These are phyloP conservation scores for Rhinopomastus cyanomelas DNA, from an alignment of 2,113 vertebrate species.

Conservation along the genomic window DNA sequence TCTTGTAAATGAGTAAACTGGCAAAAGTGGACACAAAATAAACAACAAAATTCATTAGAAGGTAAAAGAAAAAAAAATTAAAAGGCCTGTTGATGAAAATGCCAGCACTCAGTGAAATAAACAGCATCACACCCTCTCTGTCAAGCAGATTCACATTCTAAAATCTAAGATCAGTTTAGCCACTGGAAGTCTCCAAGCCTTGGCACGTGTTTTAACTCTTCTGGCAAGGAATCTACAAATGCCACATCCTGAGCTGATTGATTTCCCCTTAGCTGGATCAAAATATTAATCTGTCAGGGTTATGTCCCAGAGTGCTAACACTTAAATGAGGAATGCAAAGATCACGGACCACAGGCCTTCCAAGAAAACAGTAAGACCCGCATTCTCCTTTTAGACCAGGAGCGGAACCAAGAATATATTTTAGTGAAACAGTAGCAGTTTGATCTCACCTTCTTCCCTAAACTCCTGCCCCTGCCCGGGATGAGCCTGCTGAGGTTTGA, in stretches of 20 bases:
- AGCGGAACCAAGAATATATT: neutral
- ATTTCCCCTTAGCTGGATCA: neutral
- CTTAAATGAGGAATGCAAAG: neutral
- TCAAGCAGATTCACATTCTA: neutral
- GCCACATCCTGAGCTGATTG: neutral
- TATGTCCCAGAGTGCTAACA: neutral
- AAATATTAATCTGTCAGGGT: neutral
- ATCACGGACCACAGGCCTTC: fast-evolving
- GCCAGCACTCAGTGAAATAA: neutral
- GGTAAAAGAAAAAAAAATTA: neutral
- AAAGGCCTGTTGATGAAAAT: neutral
- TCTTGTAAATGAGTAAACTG: neutral
- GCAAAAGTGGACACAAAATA: neutral
- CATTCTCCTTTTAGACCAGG: neutral
- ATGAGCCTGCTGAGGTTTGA: neutral
- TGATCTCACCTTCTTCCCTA: neutral
- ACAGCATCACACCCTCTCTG: neutral
- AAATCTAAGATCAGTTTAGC: neutral
- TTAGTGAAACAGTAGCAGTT: neutral
- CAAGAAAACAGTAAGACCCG: neutral
- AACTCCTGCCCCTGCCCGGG: no score
- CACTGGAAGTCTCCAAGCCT: neutral
- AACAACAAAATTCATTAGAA: neutral
- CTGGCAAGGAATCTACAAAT: neutral
- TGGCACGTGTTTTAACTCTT: neutral